A percentile compares a stretch with the other conserved stretches of the same genome.
Conservation (phyloP, 37 sponge, comb jelly and placozoan species). For the Aplysina aerophoba region DNA sequence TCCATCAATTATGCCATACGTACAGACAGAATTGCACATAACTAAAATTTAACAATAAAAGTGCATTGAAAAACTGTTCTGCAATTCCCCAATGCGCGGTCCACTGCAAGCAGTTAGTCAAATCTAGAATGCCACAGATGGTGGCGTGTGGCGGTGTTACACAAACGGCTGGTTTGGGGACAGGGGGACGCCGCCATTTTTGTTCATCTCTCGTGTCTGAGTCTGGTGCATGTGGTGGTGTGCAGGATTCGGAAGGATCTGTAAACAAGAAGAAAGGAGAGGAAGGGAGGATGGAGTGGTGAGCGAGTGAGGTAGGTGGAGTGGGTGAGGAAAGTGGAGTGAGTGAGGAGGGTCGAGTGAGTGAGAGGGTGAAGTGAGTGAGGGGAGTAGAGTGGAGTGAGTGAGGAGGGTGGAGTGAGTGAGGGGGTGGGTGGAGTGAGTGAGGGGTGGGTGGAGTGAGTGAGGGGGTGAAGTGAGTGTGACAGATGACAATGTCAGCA, state of each 20-base stretch:
- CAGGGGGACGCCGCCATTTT: not conserved
- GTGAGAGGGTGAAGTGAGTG: not conserved
- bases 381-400: conserved; percentile 7
- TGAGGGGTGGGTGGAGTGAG: not conserved
- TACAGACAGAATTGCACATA: no score
- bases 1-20: no score
- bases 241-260: not conserved
- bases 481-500: no score
- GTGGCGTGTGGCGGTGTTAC: not conserved
- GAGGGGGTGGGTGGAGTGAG: conserved; percentile 2
- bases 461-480: not conserved
- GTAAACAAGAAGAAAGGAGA: not conserved
- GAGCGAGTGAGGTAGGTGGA: not conserved
- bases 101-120: no score
- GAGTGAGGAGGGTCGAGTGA: not conserved
- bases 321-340: not conserved
- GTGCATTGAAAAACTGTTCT: no score
- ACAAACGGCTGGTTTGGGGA: not conserved
- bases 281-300: not conserved
- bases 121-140: not conserved
- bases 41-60: no score
- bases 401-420: not conserved
- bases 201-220: not conserved
- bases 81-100: no score
- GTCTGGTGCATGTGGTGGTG: not conserved